phyloP scores from a whole-genome alignment of 2,888 invertebrate genomes.

The Rotaria sp. region DNA sequence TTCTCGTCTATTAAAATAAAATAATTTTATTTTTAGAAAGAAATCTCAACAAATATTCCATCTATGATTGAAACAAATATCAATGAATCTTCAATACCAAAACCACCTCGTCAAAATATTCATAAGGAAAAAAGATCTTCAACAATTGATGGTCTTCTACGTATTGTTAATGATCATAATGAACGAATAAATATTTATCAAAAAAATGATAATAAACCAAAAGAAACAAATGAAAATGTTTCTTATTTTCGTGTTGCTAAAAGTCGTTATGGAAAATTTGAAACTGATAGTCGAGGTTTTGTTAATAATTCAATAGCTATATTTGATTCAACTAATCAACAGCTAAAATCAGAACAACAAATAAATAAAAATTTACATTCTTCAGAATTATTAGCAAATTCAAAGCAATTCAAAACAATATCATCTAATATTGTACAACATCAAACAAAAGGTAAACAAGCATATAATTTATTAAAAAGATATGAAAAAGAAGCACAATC shows the following conservation, averaged over 20 bases:
- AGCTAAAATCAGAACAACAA: not conserved
- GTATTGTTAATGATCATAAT: conserved; percentile 8
- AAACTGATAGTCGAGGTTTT: not conserved
- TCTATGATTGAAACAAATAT: not conserved
- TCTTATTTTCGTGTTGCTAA: conserved; percentile 23
- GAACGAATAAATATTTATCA: not conserved
- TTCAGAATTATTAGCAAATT: not conserved
- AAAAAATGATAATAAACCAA: not conserved
- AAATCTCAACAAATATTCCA: not conserved
- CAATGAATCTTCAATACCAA: not conserved
- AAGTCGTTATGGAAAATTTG: not conserved
- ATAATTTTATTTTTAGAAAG: not conserved
- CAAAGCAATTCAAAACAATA: not conserved
- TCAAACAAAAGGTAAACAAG: not conserved
- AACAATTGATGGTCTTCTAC: not conserved
- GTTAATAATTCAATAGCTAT: not conserved
- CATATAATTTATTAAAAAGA: not conserved
- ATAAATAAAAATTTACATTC: not conserved
- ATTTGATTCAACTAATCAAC: not conserved
- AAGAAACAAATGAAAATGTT: not conserved
- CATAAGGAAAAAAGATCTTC: not conserved
- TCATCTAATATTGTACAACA: not conserved
- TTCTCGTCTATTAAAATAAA: not conserved
- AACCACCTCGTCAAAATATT: not conserved
- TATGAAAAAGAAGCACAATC: conserved; percentile 21